Base-by-base conservation (phyloP, 2,888 invertebrate genomes). In the Lamellibrachia columna region DNA sequence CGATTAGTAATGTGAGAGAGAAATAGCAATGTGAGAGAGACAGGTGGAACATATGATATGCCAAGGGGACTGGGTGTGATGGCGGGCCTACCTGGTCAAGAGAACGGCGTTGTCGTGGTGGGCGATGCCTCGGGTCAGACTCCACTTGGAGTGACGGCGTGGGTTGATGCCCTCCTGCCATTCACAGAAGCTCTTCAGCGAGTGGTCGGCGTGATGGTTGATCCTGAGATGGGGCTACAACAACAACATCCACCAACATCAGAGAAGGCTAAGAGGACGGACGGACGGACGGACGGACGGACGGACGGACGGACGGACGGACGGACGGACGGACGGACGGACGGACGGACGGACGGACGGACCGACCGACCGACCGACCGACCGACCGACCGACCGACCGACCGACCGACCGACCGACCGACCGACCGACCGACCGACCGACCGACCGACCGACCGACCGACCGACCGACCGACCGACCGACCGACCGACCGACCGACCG, bases 91-190 rank as follows among this genome's bases (percentile, higher is more conserved):
- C 96, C 96, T 96, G 0, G 96, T 96, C 6, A 96, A 94, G 0
- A 96, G 95, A 1, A 96, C 95, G 28, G 96, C 96, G 92, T 96
- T 96, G 93, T 96, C 96, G 93, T 96, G 96, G 60, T 95, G 94
- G 22, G 94, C 94, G 9, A 94, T 93, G 15, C 95, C 94, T 90
- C 92, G 90, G 52, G 92, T 90, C n/a, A 55, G 90, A 28, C 22
- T 55, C 91, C 58, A 55, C 52, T 90, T 91, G 15, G 93, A 75
- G 11, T 94, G 92, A 11, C 94, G 93, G 7, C 94, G 94, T 40
- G 94, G 93, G 92, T 95, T 95, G 92, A 95, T 95, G 4, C 94
- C 94, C 90, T 95, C 94, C 94, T 96, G 96, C 96, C 96, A 96
- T 58, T 95, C 95, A 93, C 96, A 96, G 94, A 96, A 96, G 93